Conservation (phyloP, 2,888 invertebrate species). For the Pimpla rufipes region DNA sequence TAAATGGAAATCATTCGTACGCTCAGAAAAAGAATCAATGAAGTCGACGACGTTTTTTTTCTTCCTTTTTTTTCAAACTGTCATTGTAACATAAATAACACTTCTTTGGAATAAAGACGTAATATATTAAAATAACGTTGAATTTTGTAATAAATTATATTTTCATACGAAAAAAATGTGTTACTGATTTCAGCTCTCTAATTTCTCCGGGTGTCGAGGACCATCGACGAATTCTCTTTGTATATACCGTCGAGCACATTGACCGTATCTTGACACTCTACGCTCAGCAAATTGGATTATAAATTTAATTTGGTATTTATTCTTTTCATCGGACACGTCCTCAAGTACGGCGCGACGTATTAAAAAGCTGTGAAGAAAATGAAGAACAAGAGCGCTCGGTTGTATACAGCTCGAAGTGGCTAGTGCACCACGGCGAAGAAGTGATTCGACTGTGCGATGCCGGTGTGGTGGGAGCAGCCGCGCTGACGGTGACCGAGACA, state of each 20-base stretch:
- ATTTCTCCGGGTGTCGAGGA: no score
- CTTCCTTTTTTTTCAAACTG: no score
- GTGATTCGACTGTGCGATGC: conserved; percentile 14
- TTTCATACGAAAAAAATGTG: no score
- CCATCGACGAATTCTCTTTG: neutral
- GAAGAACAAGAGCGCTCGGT: neutral
- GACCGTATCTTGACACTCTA: conserved; percentile 12
- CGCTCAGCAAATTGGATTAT: conserved; percentile 60
- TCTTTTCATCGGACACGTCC: conserved; percentile 61
- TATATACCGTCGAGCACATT: conserved; percentile 6
- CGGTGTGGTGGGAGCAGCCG: neutral
- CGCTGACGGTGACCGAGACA: conserved; percentile 24
- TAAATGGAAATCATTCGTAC: no score
- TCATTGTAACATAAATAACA: no score
- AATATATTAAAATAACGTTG: no score
- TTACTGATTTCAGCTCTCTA: no score
- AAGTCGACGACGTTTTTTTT: no score
- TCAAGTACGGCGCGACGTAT: conserved; percentile 23
- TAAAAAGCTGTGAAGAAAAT: conserved; percentile 44
- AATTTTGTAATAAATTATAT: no score
- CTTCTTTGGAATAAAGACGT: no score
- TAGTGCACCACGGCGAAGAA: neutral
- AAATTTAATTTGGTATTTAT: conserved; percentile 62
- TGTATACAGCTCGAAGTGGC: neutral
- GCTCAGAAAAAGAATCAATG: no score